phyloP scores from a whole-genome alignment of 2,797 vertebrate genomes.

The Tadarida brasiliensis region DNA sequence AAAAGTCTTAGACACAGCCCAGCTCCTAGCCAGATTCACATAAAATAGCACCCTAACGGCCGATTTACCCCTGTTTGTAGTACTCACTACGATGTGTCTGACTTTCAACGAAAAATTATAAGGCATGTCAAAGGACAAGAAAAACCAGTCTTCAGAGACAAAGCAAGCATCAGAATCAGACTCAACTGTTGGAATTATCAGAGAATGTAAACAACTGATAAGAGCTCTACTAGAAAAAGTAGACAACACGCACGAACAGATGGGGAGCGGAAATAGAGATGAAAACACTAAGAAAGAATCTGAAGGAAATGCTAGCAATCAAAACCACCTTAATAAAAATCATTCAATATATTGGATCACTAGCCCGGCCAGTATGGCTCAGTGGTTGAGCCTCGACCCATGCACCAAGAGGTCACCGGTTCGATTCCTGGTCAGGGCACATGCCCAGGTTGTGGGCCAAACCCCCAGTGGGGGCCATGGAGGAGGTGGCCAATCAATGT shows the following conservation, averaged over 20 bases:
- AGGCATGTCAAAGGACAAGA: neutral
- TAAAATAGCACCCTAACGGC: neutral
- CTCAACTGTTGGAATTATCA: neutral
- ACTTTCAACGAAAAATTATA: neutral
- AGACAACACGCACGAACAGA: neutral
- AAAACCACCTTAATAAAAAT: neutral
- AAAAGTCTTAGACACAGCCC: neutral
- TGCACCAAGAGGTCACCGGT: no score
- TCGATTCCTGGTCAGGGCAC: no score
- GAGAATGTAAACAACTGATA: neutral
- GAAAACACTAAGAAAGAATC: neutral
- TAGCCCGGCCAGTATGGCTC: no score
- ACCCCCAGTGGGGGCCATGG: no score
- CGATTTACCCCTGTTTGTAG: neutral
- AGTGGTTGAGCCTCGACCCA: no score
- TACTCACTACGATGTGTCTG: neutral
- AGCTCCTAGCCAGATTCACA: neutral
- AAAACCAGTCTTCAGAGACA: neutral
- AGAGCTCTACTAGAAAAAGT: neutral
- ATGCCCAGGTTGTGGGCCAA: no score
- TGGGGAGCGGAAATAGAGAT: neutral
- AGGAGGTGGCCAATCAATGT: no score
- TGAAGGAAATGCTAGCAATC: neutral
- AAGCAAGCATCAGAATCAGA: neutral
- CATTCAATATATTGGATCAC: neutral